Evolutionary conservation across 2,113 vertebrate species (phyloP).

Genomic region (Prionailurus viverrinus): DNA sequence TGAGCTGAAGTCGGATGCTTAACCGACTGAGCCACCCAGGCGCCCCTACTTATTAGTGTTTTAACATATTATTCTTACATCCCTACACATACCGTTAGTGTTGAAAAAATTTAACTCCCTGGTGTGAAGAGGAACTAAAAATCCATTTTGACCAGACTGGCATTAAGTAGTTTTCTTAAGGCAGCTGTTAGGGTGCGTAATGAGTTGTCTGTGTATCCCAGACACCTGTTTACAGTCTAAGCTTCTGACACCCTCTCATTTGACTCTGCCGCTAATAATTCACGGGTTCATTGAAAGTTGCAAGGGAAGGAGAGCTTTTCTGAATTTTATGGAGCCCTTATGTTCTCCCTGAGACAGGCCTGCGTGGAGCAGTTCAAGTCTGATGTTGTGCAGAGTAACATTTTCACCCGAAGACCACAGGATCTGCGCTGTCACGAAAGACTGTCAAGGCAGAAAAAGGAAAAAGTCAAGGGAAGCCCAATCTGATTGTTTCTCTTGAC

Average conservation of each 20-base stretch:
- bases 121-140: slow-evolving; percentile 1
- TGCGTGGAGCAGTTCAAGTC: not conserved
- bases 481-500: not conserved
- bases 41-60: not conserved
- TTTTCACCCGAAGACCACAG: not conserved
- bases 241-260: not conserved
- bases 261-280: not conserved
- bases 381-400: not conserved
- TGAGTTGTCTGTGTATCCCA: not conserved
- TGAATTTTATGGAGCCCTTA: not conserved
- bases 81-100: not conserved
- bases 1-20: no score
- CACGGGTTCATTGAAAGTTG: not conserved
- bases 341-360: not conserved
- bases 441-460: fast-evolving
- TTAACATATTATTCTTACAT: not conserved
- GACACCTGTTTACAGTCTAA: not conserved
- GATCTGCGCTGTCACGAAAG: not conserved
- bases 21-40: no score
- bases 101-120: not conserved
- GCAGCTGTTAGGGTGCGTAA: not conserved
- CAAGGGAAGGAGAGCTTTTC: not conserved
- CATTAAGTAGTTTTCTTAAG: not conserved
- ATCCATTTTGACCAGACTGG: not conserved
- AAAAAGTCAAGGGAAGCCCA: not conserved